phyloP scores from a whole-genome alignment of 2,797 vertebrate genomes.

The Poecilia wingei region DNA sequence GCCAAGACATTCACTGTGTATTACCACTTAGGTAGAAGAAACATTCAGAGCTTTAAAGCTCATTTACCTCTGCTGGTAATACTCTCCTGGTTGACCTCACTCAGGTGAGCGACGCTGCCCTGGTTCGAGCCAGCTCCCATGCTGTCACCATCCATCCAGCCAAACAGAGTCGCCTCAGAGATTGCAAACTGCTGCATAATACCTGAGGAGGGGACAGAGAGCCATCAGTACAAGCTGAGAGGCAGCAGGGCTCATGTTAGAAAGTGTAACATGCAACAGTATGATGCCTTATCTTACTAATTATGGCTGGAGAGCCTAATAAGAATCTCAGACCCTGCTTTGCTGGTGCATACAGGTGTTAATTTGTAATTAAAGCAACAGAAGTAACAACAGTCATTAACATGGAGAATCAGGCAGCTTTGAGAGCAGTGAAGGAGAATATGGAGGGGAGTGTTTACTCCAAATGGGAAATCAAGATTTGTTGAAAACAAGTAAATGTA shows the following conservation, averaged over 20 bases:
- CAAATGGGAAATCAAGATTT: not conserved
- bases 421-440: not conserved
- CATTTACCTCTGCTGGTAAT: slow-evolving; percentile 84
- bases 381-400: slow-evolving; percentile 14
- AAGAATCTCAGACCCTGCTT: slow-evolving; percentile 9
- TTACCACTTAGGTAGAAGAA: not conserved
- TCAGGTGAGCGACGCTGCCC: slow-evolving; percentile 87
- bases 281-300: not conserved
- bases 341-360: slow-evolving; percentile 2
- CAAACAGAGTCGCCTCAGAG: slow-evolving; percentile 94
- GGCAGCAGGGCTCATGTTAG: not conserved
- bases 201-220: slow-evolving; percentile 66
- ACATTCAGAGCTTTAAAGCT: too few species aligned
- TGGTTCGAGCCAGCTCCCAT: slow-evolving; percentile 91
- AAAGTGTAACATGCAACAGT: not conserved
- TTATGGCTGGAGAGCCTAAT: not conserved
- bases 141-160: slow-evolving; percentile 96
- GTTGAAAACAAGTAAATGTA: slow-evolving; percentile 13
- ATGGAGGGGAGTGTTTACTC: not conserved
- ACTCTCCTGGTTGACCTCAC: slow-evolving; percentile 94
- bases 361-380: slow-evolving; percentile 21
- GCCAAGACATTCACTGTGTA: not conserved
- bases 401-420: slow-evolving; percentile 2
- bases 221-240: not conserved
- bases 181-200: slow-evolving; percentile 98